Evolutionary conservation across 2,113 vertebrate genomes (phyloP).

Genomic region (Neotoma lepida): DNA sequence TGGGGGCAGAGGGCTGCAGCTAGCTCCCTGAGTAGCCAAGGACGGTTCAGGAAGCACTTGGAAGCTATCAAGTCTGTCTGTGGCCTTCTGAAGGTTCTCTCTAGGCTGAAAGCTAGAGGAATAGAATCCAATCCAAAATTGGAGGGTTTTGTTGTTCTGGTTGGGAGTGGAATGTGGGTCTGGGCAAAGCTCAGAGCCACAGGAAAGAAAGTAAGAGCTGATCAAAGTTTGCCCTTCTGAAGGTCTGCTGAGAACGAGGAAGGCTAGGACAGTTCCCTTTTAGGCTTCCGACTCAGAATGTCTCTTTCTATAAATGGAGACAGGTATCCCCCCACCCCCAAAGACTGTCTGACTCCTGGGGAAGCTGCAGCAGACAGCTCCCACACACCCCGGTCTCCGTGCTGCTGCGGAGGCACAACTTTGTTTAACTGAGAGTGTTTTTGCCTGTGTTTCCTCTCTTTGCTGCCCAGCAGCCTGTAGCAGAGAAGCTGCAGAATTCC

Average conservation of each 20-base stretch:
- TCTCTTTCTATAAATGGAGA: neutral
- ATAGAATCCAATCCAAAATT: neutral
- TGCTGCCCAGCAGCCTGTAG: neutral
- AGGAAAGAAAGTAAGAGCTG: neutral
- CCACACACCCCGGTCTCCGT: neutral
- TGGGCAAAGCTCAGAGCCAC: neutral
- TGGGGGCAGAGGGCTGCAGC: neutral
- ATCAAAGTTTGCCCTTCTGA: neutral
- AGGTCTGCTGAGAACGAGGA: neutral
- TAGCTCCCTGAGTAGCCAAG: neutral
- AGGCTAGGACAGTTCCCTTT: neutral
- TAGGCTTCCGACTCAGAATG: neutral
- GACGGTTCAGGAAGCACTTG: neutral
- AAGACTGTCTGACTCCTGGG: neutral
- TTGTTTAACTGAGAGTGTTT: neutral
- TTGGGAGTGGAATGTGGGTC: neutral
- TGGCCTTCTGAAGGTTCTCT: neutral
- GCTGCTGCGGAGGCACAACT: neutral
- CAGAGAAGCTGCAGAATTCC: neutral
- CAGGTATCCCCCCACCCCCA: neutral
- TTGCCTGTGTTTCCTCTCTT: too few species aligned
- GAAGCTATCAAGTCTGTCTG: neutral
- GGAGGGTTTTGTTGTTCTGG: neutral
- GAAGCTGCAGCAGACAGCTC: neutral
- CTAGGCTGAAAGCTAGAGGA: constrained; percentile 8